These are phyloP conservation scores for Hirundichthys speculiger DNA, from an alignment of 2,113 vertebrate species.

Conservation along the genomic window DNA sequence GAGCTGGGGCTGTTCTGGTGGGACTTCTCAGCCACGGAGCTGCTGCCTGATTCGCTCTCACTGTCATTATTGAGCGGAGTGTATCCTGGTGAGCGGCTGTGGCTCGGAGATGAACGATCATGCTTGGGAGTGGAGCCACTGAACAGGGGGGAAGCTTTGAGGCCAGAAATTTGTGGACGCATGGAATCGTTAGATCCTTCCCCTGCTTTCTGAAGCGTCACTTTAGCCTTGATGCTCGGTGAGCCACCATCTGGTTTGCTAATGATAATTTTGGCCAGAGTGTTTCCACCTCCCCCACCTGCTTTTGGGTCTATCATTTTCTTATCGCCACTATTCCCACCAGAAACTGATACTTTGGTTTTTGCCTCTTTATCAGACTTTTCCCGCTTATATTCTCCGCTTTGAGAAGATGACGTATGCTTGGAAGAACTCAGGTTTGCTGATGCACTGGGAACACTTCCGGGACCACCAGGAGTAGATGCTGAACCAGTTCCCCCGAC, in stretches of 20 bases:
- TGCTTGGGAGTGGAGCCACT: constrained; percentile 97
- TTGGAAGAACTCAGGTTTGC: constrained; percentile 87
- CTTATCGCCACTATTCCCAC: constrained; percentile 87
- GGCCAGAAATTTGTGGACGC: constrained; percentile 90
- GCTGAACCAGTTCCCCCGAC: constrained; percentile 78
- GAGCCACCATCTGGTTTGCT: constrained; percentile 97
- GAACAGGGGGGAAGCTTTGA: constrained; percentile 95
- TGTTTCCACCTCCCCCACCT: constrained; percentile 83
- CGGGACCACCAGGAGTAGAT: constrained; percentile 81
- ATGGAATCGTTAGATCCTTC: constrained; percentile 90
- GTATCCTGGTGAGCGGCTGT: constrained; percentile 96
- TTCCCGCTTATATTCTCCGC: constrained; percentile 93
- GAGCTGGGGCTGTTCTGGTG: constrained; percentile 99
- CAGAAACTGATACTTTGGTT: constrained; percentile 89
- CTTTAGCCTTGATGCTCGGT: constrained; percentile 97
- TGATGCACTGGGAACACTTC: constrained; percentile 77
- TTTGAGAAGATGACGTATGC: constrained; percentile 85
- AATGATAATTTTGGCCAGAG: constrained; percentile 98
- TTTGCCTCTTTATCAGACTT: constrained; percentile 95
- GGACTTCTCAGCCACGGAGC: constrained; percentile 94
- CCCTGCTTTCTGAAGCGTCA: constrained; percentile 93
- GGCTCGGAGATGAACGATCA: constrained; percentile 96
- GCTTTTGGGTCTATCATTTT: constrained; percentile 90
- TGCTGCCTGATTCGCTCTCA: constrained; percentile 96
- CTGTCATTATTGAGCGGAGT: constrained; percentile 96